These are phyloP conservation scores for Cerceris ruficornis DNA, from an alignment of 2,888 invertebrate species.

Conservation along the genomic window DNA sequence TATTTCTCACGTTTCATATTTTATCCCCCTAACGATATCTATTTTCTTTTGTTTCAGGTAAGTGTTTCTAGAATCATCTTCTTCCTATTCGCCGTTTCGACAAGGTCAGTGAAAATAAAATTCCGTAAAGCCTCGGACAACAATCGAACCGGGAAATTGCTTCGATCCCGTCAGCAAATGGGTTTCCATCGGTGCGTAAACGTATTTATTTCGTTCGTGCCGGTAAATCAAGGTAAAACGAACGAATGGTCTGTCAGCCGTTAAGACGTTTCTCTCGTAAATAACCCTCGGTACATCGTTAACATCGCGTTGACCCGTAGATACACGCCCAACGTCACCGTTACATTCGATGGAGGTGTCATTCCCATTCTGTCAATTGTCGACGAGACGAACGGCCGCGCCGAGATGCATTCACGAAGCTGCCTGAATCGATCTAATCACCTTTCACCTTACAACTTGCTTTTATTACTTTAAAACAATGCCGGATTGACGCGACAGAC, in stretches of 20 bases:
- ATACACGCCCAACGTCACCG: conserved; percentile 36
- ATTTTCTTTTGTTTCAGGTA: conserved; percentile 65
- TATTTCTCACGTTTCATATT: background rate
- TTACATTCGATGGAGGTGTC: conserved; percentile 51
- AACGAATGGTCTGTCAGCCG: conserved; percentile 33
- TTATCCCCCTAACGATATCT: conserved; percentile 1
- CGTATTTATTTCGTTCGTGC: conserved; percentile 5
- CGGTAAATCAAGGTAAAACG: conserved; percentile 30
- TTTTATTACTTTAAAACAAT: background rate
- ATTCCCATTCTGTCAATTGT: conserved; percentile 48
- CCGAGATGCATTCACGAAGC: conserved; percentile 2
- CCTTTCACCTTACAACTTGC: background rate
- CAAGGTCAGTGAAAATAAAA: conserved; percentile 35
- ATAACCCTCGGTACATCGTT: conserved; percentile 48
- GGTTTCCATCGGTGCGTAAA: too few relatives aligned
- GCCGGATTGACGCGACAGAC: background rate
- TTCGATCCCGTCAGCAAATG: too few relatives aligned
- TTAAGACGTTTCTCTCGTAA: conserved; percentile 31
- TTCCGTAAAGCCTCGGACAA: background rate
- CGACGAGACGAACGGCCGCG: conserved; percentile 3
- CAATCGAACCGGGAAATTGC: too few relatives aligned
- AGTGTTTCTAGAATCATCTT: conserved; percentile 51
- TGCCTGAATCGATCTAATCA: conserved; percentile 1
- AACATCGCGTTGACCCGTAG: conserved; percentile 51
- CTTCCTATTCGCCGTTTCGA: background rate